Base-by-base conservation (phyloP, 2,113 vertebrate genomes). In the Chaetorhynchus papuensis region DNA sequence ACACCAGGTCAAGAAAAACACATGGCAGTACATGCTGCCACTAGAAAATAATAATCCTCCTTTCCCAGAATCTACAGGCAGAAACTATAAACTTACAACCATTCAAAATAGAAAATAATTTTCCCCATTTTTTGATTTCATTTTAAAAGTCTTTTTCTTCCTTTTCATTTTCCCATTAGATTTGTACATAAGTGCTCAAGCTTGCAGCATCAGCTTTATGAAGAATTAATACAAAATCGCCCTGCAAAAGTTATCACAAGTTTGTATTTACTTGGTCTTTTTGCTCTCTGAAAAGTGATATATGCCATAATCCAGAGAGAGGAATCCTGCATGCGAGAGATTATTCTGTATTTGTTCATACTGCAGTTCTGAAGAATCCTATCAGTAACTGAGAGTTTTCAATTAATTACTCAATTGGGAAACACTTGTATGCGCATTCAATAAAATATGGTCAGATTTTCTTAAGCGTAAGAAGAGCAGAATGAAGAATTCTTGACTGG, bases 41-140 rank as follows among this genome's bases (percentile, higher is more conserved):
- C 16, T 69, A 42, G 21, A 75, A 87, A 87, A 44, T 52, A 78
- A 59, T 45, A 59, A 35, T 53, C 11, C n/a, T 56, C 5, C 6
- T 56, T 20, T 71, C 13, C 10, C 3, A 54, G 21, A 26, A 20
- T 27, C 16, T 75, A 70, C 33, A 49, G 27, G 20, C 9, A 79
- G 47, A 78, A 87, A 84, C 90, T 72, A 79, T 6, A 59, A 31
- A 57, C 6, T 9, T 78, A 42, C 1, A 37, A 8, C 11, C 21
- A 24, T 63, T 75, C 13, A 79, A 78, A 87, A 44, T 14, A 13
- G 7, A 24, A 68, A 71, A 69, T 13, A 24, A 13, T 23, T 79
- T 44, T 4, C 17, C 8, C 3, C 1, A 11, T 49, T 42, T 47
- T 50, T 30, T 10, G 3, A 23, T 1, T 4, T 64, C 0, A 13